Base-by-base conservation (phyloP, 1,140 invertebrate genomes). In the Leptinotarsa lineolata region DNA sequence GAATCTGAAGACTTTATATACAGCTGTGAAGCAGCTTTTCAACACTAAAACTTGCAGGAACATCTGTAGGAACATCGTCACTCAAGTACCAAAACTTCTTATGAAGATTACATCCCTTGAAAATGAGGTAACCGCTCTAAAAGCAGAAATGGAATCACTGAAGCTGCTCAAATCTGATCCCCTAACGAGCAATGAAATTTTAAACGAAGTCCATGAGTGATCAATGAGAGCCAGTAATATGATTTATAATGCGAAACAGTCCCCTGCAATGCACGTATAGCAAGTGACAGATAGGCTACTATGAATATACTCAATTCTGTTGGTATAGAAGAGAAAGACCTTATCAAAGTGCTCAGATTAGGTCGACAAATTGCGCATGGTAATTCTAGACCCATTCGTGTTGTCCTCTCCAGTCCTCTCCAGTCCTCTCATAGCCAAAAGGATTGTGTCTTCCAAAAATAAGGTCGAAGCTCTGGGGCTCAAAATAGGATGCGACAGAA, bases 21-120 rank as follows among this genome's bases (percentile, higher is more conserved):
- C 60, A 63, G 60, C 22, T 63, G 60, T 63, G 18, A 63, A 63
- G 60, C 8, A n/a, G 60, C 18, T 20, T 22, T 22, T 22, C 60
- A 63, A 63, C 60, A 61, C 60, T 61, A 61, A 61, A 61, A 61
- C 20, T 6, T 63, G 20, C 13, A n/a, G n/a, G n/a, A n/a, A n/a
- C n/a, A n/a, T n/a, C 59, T 60, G 59, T 60, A 60, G 59, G 59
- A 60, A 60, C 59, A 60, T 60, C n/a, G 59, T 63, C 60, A 63
- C 15, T 63, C 60, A n/a, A 63, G 60, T 63, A 21, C 15, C 60
- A 63, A 63, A 63, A n/a, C 60, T 63, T 20, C 46, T 54, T 15
- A 54, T 15, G 12, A 54, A 54, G 12, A 54, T 54, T 54, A 30
- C 60, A 63, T 22, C 20, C 20, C 2, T 63, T 5, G 60, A 63